Percentiles rank a stretch among this genome's conserved stretches.
These are phyloP conservation scores for Microcebus griseorufus DNA, from an alignment of 2,113 vertebrate species.

Conservation along the genomic window DNA sequence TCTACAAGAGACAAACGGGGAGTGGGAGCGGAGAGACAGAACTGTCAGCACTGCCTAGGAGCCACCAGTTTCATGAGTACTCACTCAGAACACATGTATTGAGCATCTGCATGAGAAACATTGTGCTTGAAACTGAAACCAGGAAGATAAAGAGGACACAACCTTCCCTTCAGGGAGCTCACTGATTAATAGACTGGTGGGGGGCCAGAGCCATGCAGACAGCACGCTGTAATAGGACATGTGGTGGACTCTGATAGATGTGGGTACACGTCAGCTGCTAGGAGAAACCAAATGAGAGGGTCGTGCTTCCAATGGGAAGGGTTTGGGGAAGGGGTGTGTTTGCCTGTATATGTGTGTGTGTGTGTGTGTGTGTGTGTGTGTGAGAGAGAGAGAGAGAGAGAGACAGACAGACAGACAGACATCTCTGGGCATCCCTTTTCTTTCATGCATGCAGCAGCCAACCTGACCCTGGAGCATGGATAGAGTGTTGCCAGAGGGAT, in stretches of 20 bases:
- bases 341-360: neutral
- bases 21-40: neutral
- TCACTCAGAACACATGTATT: neutral
- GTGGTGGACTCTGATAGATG: neutral
- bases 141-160: neutral
- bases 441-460: too few species aligned
- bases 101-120: neutral
- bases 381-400: neutral
- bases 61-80: neutral
- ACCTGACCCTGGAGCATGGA: neutral
- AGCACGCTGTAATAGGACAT: neutral
- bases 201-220: constrained; percentile 34
- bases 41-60: neutral
- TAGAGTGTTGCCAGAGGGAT: neutral
- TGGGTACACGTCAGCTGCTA: neutral
- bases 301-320: neutral
- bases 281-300: neutral
- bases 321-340: neutral
- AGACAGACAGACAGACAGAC: too few species aligned
- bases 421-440: too few species aligned
- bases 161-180: constrained; percentile 8
- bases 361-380: neutral
- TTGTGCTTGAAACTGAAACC: neutral
- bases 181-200: neutral
- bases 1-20: neutral